Evolutionary conservation across 2,113 vertebrate genomes (phyloP).

Genomic region (Raja brachyura): DNA sequence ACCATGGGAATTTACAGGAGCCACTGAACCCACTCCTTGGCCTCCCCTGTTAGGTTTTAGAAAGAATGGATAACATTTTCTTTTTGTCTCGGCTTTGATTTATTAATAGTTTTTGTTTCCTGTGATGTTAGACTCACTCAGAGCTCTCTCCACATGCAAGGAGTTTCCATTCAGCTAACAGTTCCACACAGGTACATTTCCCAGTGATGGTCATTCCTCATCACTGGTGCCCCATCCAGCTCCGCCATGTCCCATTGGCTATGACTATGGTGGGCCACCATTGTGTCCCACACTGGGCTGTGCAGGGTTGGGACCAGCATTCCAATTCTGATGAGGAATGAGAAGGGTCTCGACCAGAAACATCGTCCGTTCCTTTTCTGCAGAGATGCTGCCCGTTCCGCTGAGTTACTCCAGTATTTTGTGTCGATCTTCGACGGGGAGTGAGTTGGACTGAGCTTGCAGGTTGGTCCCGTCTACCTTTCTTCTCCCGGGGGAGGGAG

Average conservation of each 20-base stretch:
- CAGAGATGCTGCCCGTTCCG: too few species aligned
- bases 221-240: too few species aligned
- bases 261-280: not conserved
- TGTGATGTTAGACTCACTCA: not conserved
- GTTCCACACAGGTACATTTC: not conserved
- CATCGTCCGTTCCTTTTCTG: too few species aligned
- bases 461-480: not conserved
- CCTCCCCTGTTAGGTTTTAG: not conserved
- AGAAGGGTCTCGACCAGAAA: too few species aligned
- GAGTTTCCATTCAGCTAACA: not conserved
- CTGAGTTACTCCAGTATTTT: too few species aligned
- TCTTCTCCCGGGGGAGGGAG: not conserved
- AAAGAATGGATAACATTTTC: not conserved
- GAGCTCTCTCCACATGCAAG: not conserved
- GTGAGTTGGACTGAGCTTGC: not conserved
- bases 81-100: not conserved
- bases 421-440: too few species aligned
- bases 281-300: not conserved
- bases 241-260: not conserved
- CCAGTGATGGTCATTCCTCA: not conserved
- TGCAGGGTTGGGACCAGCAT: too few species aligned
- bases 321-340: too few species aligned
- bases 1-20: not conserved
- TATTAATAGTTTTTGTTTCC: conserved; percentile 15
- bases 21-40: not conserved